Conservation (phyloP, 2,113 vertebrate genomes). For the Hydropotes inermis region DNA sequence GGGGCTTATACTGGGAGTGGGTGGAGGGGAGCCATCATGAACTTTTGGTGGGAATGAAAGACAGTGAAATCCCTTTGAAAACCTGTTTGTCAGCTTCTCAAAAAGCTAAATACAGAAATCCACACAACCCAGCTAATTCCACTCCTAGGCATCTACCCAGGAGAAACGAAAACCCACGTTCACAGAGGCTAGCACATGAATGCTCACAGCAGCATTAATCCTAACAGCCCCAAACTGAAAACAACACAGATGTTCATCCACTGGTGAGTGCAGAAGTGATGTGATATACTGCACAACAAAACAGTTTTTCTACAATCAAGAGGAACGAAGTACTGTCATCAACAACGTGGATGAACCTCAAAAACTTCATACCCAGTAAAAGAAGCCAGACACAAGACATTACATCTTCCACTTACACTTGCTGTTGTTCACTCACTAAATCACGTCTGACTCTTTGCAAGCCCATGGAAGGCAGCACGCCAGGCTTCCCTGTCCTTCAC, state of each 20-base stretch:
- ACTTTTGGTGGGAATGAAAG: background rate
- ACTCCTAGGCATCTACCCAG: background rate
- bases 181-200: background rate
- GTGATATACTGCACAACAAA: rapidly evolving
- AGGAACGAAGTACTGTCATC: background rate
- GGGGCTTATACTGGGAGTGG: background rate
- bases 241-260: background rate
- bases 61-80: background rate
- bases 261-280: background rate
- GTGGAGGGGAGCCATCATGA: no score
- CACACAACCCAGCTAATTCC: background rate
- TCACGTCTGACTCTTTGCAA: background rate
- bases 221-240: background rate
- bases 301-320: background rate
- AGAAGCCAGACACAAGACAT: background rate
- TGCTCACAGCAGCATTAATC: background rate
- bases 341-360: rapidly evolving
- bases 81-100: background rate
- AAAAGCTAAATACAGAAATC: background rate
- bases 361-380: background rate
- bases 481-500: background rate
- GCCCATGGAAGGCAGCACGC: background rate
- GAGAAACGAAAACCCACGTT: background rate
- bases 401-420: background rate
- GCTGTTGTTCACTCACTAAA: background rate